phyloP scores from a whole-genome alignment of 1,140 invertebrate genomes.

The Zelostemma sp. region DNA sequence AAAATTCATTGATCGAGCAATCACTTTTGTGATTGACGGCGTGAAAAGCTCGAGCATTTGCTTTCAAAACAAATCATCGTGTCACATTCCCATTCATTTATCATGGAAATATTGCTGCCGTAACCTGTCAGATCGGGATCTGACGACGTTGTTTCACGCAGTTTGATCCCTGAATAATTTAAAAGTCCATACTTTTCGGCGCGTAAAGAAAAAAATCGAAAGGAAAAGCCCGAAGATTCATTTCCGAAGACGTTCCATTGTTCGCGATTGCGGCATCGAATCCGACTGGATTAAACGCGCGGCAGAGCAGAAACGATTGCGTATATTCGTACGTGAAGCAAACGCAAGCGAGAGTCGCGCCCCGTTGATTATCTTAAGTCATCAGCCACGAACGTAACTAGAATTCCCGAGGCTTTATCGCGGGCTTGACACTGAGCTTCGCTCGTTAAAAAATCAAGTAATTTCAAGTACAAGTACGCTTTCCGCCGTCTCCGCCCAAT shows the following conservation, averaged over 20 bases:
- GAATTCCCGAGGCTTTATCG: too few species aligned
- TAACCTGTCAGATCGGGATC: background rate
- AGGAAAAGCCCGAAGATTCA: background rate
- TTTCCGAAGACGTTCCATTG: slow-evolving; percentile 11
- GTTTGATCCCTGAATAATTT: background rate
- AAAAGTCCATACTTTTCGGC: background rate
- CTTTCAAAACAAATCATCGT: background rate
- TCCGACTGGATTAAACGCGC: slow-evolving; percentile 45
- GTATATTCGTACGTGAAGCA: slow-evolving; percentile 13
- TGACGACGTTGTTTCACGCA: background rate
- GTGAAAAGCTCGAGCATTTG: background rate
- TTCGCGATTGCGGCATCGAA: slow-evolving; percentile 24
- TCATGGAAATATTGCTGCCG: background rate
- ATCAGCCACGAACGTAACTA: background rate
- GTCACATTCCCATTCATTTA: background rate
- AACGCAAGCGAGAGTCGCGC: slow-evolving; percentile 1
- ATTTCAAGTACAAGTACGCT: background rate
- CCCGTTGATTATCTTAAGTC: slow-evolving; percentile 5
- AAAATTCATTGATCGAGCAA: too few species aligned
- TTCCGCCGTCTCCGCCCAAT: background rate
- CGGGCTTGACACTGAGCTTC: too few species aligned
- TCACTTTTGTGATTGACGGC: too few species aligned
- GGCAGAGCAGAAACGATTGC: slow-evolving; percentile 40
- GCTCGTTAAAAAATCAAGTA: background rate
- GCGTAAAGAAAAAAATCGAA: background rate